These are phyloP conservation scores for Psephotus haematonotus DNA, from an alignment of 2,113 vertebrate species.

Conservation along the genomic window DNA sequence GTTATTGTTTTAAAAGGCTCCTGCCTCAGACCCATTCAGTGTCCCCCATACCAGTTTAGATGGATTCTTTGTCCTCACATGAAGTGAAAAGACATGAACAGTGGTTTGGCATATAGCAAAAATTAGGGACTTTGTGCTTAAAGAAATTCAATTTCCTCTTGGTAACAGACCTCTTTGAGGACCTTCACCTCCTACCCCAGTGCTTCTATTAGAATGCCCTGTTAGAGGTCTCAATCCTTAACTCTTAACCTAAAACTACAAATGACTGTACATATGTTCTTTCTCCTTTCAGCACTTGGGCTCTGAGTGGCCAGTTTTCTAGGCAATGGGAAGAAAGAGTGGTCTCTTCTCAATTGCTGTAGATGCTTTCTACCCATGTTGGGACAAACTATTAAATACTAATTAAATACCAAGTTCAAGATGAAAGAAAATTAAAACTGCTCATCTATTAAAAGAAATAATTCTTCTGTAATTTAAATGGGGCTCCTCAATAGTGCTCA, in stretches of 20 bases:
- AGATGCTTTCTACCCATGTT: not conserved
- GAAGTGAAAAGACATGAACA: not conserved
- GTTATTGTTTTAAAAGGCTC: not conserved
- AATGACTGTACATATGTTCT: not conserved
- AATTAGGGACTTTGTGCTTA: not conserved
- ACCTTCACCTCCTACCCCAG: not conserved
- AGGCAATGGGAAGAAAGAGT: not conserved
- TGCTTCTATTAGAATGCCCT: not conserved
- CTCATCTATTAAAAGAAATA: constrained; percentile 48
- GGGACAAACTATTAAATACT: not conserved
- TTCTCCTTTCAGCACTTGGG: not conserved
- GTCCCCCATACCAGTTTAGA: not conserved
- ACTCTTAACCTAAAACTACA: not conserved
- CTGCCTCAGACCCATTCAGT: not conserved
- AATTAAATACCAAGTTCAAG: not conserved
- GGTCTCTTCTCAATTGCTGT: not conserved
- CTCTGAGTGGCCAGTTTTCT: not conserved
- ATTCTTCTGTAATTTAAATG: constrained; percentile 55
- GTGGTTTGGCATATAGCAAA: not conserved
- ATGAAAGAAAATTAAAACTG: constrained; percentile 3
- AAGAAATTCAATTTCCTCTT: not conserved
- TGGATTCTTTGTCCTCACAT: not conserved
- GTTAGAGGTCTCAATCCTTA: not conserved
- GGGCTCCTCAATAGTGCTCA: constrained; percentile 3
- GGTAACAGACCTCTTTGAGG: not conserved